Conservation (phyloP, 1,140 invertebrate species). For the Drosophila tristis region DNA sequence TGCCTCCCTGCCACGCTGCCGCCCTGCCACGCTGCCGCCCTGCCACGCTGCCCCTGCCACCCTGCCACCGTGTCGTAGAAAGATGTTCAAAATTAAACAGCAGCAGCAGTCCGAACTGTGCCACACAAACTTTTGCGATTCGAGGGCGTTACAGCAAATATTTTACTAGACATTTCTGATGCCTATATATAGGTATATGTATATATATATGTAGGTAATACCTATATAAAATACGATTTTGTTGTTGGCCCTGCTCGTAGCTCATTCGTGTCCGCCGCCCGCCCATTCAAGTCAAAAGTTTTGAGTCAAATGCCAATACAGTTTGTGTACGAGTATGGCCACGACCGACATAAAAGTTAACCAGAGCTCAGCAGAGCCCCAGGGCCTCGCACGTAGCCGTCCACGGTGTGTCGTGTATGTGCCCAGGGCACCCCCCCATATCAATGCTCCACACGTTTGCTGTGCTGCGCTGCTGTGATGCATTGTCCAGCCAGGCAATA, state of each 20-base stretch:
- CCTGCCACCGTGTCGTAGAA: constrained; percentile 55
- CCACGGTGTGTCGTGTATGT: constrained; percentile 30
- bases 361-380: constrained; percentile 21
- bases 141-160: constrained; percentile 58
- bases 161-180: constrained; percentile 25
- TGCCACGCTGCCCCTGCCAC: constrained; percentile 5
- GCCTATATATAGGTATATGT: too few species aligned
- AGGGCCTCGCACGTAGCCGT: constrained; percentile 39
- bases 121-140: constrained; percentile 70
- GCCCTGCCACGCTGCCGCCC: constrained; percentile 2
- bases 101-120: constrained; percentile 66
- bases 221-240: constrained; percentile 12
- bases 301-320: constrained; percentile 81
- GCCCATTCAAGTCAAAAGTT: constrained; percentile 64
- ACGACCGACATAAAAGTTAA: constrained; percentile 51
- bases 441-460: constrained; percentile 70
- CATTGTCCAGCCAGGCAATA: constrained; percentile 70
- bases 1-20: constrained; percentile 8
- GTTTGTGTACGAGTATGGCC: constrained; percentile 68
- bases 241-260: background rate
- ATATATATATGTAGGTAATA: too few species aligned
- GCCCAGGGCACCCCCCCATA: constrained; percentile 55
- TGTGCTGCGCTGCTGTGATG: constrained; percentile 18
- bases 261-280: background rate
- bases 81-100: constrained; percentile 79